Conservation (phyloP, 2,113 vertebrate genomes). For the Oceanodroma tethys region DNA sequence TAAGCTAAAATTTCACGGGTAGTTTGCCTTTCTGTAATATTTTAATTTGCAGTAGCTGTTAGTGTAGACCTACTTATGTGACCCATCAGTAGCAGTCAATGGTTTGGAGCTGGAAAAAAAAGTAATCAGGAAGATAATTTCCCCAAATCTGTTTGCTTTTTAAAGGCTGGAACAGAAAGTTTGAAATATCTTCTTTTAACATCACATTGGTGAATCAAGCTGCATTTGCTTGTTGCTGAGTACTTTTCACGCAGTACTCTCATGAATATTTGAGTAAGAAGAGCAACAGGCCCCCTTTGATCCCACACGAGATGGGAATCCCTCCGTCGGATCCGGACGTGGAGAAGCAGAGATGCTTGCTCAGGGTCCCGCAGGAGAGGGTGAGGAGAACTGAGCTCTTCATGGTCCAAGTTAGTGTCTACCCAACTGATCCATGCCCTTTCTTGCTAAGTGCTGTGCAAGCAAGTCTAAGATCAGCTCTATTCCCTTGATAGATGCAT, state of each 20-base stretch:
- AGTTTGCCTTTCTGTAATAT: background rate
- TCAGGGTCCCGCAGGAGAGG: background rate
- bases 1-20: background rate
- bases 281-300: background rate
- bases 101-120: background rate
- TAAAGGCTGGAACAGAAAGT: background rate
- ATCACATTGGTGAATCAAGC: background rate
- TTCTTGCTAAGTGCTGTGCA: background rate
- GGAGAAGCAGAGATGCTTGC: background rate
- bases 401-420: background rate
- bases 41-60: background rate
- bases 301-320: background rate
- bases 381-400: background rate
- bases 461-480: background rate
- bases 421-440: background rate
- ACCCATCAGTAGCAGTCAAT: background rate
- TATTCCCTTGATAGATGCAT: background rate
- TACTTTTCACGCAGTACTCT: background rate
- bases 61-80: background rate
- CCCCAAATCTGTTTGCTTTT: background rate
- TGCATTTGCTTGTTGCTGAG: background rate
- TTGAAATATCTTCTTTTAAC: background rate
- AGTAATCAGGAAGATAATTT: background rate
- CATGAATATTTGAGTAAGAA: background rate
- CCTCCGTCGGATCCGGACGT: accelerated